Base-by-base conservation (phyloP, 2,797 vertebrate genomes). In the Pseudochromis fuscus region DNA sequence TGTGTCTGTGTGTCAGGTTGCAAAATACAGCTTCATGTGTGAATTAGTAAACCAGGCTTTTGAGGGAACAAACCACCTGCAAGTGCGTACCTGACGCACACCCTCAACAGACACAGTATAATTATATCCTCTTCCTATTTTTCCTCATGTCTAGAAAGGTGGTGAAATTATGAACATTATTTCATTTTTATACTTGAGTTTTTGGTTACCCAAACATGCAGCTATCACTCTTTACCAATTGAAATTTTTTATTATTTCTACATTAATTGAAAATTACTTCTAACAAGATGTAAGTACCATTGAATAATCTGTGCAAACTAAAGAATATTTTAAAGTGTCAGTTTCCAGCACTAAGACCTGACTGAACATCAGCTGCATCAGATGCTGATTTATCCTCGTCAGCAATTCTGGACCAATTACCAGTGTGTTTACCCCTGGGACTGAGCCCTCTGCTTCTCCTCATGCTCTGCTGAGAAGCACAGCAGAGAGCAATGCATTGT, bases 401-500 rank as follows among this genome's bases (percentile, higher is more conserved):
- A 79, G 62, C 21, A 59, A n/a, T 25, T 77, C 23, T 5, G 33
- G 23, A 72, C 24, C 55, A 64, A 45, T 81, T 74, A 77, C 23
- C 63, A 67, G n/a, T 44, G 52, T 52, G 77, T 64, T 75, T 77
- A 72, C 55, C n/a, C 13, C 37, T 8, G 18, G 28, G 21, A 24
- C 42, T 59, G 1, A 4, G 28, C 56, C 45, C 33, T 69, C 18
- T 55, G 44, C 45, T 53, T 10, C 67, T 56, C n/a, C 33, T 65
- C 28, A 24, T n/a, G 30, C 8, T 2, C 59, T 52, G 28, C 57
- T 42, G 13, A 45, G 55, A 62, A 55, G 10, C 51, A 28, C 50
- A 46, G 71, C 40, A 57, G 59, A 73, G 30, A 9, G 27, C 75
- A 57, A 84, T 85, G 76, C 60, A 79, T 70, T 64, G 40, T 73